phyloP scores from a whole-genome alignment of 2,113 vertebrate genomes.

The Eublepharis macularius region DNA sequence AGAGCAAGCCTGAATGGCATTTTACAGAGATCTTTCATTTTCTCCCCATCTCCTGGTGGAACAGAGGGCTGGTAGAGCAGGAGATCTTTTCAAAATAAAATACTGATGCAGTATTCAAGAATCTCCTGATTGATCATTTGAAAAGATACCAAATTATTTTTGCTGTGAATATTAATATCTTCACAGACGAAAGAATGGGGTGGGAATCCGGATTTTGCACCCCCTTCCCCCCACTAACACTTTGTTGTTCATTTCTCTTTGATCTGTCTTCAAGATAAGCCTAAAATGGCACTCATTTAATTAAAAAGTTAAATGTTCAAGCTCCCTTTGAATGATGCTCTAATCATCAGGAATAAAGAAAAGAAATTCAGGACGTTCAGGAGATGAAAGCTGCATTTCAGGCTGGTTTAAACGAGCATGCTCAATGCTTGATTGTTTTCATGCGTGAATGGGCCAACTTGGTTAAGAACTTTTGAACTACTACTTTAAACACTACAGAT shows the following conservation, averaged over 20 bases:
- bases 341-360: slow-evolving; percentile 29
- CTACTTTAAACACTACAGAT: not conserved
- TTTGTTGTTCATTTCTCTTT: slow-evolving; percentile 51
- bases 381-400: slow-evolving; percentile 1
- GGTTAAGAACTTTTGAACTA: not conserved
- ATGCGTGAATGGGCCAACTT: not conserved
- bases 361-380: slow-evolving; percentile 4
- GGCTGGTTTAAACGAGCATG: slow-evolving; percentile 17
- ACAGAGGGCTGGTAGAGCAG: not conserved
- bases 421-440: not conserved
- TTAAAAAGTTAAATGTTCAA: slow-evolving; percentile 37
- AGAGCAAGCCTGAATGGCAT: not conserved
- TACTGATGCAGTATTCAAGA: not conserved
- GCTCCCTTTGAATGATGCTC: slow-evolving; percentile 27
- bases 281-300: slow-evolving; percentile 33
- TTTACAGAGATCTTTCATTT: not conserved
- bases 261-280: slow-evolving; percentile 36
- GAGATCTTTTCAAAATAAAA: not conserved
- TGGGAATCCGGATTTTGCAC: not conserved
- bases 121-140: slow-evolving; percentile 9
- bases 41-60: not conserved
- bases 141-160: slow-evolving; percentile 54
- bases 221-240: slow-evolving; percentile 13
- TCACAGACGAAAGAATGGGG: not conserved
- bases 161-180: slow-evolving; percentile 36